Evolutionary conservation across 2,888 invertebrate genomes (phyloP).

Genomic region (Troides aeacus): DNA sequence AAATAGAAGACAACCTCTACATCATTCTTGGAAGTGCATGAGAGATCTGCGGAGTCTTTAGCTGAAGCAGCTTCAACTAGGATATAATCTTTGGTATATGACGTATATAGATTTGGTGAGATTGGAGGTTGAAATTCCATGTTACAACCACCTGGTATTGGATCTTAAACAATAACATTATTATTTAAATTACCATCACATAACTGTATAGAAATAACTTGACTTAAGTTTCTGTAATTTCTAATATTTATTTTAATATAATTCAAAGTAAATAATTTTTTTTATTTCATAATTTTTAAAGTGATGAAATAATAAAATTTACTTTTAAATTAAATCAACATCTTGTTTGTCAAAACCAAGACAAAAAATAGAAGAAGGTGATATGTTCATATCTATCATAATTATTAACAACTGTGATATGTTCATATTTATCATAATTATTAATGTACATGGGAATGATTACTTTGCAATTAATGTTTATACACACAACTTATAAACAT

Average conservation of each 20-base stretch:
- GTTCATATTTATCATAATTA: not conserved
- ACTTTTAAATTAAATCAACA: no score
- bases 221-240: not conserved
- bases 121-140: conserved; percentile 82
- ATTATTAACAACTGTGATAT: no score
- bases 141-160: conserved; percentile 89
- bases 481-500: no score
- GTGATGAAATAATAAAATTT: no score
- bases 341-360: no score
- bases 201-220: not conserved
- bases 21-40: conserved; percentile 40
- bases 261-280: no score
- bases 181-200: not conserved
- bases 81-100: conserved; percentile 59
- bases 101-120: conserved; percentile 80
- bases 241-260: not conserved
- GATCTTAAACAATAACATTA: conserved; percentile 77
- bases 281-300: no score
- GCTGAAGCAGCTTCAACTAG: conserved; percentile 79
- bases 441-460: not conserved
- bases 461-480: not conserved
- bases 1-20: conserved; percentile 79
- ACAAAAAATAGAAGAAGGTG: no score
- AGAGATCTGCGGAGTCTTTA: conserved; percentile 52
- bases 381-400: no score